Evolutionary conservation across 1,140 invertebrate species (phyloP).

Genomic region (Drosophila arawakana): DNA sequence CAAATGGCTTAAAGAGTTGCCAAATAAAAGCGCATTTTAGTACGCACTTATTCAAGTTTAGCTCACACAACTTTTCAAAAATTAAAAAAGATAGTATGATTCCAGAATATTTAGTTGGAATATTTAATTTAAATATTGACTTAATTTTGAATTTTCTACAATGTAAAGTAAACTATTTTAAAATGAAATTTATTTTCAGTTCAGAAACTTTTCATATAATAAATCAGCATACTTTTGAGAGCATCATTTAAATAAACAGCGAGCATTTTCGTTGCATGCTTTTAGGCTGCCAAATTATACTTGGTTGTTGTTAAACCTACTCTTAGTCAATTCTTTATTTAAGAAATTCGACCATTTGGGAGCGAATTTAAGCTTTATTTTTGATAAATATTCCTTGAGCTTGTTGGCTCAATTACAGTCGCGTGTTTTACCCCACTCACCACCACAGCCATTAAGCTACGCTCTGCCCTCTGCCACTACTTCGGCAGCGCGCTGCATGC

Average conservation of each 20-base stretch:
- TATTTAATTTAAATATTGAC: too few relatives aligned
- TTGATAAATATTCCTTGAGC: conserved; percentile 14
- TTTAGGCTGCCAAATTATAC: background rate
- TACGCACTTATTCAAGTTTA: background rate
- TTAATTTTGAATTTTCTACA: too few relatives aligned
- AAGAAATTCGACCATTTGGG: too few relatives aligned
- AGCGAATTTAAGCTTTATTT: too few relatives aligned
- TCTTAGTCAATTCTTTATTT: background rate
- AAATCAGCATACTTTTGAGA: conserved; percentile 4
- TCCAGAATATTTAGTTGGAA: too few relatives aligned
- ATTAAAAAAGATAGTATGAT: background rate
- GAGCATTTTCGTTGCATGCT: background rate
- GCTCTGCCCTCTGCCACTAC: background rate
- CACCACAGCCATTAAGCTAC: too few relatives aligned
- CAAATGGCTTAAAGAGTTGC: conserved; percentile 9
- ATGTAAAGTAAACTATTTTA: too few relatives aligned
- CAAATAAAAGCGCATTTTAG: background rate
- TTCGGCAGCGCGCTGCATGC: background rate
- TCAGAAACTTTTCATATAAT: background rate
- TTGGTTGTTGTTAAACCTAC: too few relatives aligned
- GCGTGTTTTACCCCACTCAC: background rate
- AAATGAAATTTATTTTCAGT: too few relatives aligned
- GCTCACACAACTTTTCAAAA: background rate
- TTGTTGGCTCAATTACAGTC: conserved; percentile 8
- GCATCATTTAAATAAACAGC: background rate